Evolutionary conservation across 2,113 vertebrate genomes (phyloP).

Genomic region (Gallinago media): DNA sequence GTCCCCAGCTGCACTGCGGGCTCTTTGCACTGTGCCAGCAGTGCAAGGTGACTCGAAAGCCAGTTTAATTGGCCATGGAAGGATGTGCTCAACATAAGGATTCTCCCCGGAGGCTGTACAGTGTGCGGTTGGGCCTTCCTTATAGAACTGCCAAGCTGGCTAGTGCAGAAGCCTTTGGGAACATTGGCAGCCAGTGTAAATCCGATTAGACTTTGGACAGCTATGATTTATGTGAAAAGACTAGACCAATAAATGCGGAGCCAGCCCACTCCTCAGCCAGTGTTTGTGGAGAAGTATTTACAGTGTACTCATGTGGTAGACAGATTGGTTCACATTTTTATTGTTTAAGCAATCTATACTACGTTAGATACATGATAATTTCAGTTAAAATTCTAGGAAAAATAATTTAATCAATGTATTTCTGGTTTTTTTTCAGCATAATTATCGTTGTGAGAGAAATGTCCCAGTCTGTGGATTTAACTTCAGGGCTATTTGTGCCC

Average conservation of each 20-base stretch:
- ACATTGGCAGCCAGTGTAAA: neutral
- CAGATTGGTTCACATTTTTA: neutral
- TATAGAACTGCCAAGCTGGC: neutral
- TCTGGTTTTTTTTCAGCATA: neutral
- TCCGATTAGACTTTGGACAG: slow-evolving; percentile 19
- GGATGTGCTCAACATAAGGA: neutral
- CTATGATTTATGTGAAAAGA: slow-evolving; percentile 27
- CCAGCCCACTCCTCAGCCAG: neutral
- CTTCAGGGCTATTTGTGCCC: neutral
- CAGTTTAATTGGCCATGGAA: slow-evolving; percentile 24
- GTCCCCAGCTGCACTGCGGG: slow-evolving; percentile 53
- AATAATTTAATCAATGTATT: neutral
- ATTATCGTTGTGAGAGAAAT: neutral
- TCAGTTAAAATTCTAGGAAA: neutral
- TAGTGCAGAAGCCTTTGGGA: slow-evolving; percentile 10
- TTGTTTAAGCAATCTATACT: neutral
- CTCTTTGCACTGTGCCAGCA: neutral
- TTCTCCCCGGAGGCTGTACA: neutral
- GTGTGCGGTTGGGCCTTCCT: neutral
- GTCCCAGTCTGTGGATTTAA: neutral
- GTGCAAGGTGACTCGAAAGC: slow-evolving; percentile 54
- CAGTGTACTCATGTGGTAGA: neutral
- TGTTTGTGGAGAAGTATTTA: neutral
- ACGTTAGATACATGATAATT: neutral
- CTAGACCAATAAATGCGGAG: neutral